Percentiles rank a stretch among this genome's conserved stretches.
Conservation (phyloP, 2,113 vertebrate genomes). For the Platysternon megacephalum region DNA sequence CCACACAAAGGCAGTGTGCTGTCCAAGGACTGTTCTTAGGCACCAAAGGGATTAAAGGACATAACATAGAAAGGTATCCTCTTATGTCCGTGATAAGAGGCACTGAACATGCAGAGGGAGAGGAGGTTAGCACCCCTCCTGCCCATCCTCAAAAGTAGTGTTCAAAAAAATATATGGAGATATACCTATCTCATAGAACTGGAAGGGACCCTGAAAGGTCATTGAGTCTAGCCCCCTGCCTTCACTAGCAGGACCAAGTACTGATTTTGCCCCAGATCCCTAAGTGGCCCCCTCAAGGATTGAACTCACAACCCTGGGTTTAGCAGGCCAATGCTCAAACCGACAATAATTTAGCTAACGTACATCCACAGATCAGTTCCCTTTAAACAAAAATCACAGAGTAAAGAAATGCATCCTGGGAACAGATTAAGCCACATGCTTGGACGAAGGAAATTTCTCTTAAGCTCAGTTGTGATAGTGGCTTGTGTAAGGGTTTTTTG, state of each 20-base stretch:
- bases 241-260: too few relatives aligned
- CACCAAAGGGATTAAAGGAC: constrained; percentile 37
- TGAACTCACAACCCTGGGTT: too few relatives aligned
- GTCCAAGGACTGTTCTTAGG: constrained; percentile 4
- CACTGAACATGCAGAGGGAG: background rate
- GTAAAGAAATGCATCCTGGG: constrained; percentile 42
- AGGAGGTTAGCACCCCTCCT: constrained; percentile 35
- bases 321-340: too few relatives aligned
- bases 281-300: too few relatives aligned
- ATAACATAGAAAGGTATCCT: background rate
- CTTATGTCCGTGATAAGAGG: background rate
- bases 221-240: too few relatives aligned
- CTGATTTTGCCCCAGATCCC: too few relatives aligned
- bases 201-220: too few relatives aligned
- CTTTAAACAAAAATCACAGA: constrained; percentile 54
- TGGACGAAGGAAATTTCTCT: constrained; percentile 22
- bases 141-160: constrained; percentile 7
- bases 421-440: constrained; percentile 12
- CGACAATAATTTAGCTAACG: constrained; percentile 1
- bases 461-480: background rate
- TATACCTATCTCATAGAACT: too few relatives aligned
- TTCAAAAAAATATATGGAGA: too few relatives aligned
- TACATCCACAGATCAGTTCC: constrained; percentile 28
- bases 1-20: background rate
- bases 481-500: background rate